These are phyloP conservation scores for Augochlora pura DNA, from an alignment of 1,140 invertebrate species.

Conservation along the genomic window DNA sequence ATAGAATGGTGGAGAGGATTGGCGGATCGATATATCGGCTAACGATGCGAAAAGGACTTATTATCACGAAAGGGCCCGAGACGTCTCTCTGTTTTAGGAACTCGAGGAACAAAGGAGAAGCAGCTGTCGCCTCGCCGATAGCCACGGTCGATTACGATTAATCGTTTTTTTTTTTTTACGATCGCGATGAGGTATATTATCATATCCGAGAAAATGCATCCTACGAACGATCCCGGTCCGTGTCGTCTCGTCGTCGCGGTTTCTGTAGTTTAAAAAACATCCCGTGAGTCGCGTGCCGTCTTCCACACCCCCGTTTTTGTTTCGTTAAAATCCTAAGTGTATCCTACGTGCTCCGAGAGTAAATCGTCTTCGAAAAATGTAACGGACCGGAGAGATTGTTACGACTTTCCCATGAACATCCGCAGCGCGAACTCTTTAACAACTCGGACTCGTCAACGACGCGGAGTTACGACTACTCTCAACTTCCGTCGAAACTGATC, in stretches of 20 bases:
- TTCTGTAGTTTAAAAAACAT: constrained; percentile 21
- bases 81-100: constrained; percentile 24
- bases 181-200: constrained; percentile 41
- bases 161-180: constrained; percentile 5
- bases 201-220: constrained; percentile 40
- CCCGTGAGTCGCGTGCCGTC: neutral
- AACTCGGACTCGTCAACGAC: constrained; percentile 16
- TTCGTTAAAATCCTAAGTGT: constrained; percentile 23
- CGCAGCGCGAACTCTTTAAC: constrained; percentile 24
- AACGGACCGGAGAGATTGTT: constrained; percentile 21
- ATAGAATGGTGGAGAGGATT: neutral
- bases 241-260: too few species aligned
- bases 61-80: constrained; percentile 32
- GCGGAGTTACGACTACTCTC: constrained; percentile 13
- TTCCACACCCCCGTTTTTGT: neutral
- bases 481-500: constrained; percentile 23
- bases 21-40: constrained; percentile 25
- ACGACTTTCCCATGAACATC: neutral
- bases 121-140: constrained; percentile 29
- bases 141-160: constrained; percentile 12
- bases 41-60: constrained; percentile 34
- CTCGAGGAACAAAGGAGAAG: constrained; percentile 36
- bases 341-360: constrained; percentile 14
- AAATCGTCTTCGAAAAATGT: constrained; percentile 20
- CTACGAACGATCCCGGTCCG: constrained; percentile 15